phyloP scores from a whole-genome alignment of 2,888 invertebrate species.

The Synanthedon andrenaeformis region DNA sequence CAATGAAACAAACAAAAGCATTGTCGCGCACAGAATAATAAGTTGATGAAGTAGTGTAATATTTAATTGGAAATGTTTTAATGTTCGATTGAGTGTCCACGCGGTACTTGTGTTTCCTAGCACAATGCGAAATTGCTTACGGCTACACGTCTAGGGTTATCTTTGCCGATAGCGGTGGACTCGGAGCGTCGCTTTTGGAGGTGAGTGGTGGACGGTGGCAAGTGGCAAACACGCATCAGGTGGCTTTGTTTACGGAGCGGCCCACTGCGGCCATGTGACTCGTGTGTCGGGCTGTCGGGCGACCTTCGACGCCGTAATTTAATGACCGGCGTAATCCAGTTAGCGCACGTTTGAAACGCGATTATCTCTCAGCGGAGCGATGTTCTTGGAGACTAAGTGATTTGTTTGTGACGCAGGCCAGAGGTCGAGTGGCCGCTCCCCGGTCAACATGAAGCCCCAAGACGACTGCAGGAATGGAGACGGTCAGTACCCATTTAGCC shows the following conservation, averaged over 20 bases:
- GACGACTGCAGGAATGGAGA: conserved; percentile 46
- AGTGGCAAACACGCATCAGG: conserved; percentile 22
- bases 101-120: no score
- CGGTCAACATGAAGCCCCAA: conserved; percentile 35
- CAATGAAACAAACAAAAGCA: no score
- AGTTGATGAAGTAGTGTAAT: no score
- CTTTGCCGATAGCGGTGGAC: conserved; percentile 2
- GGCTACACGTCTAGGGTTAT: conserved; percentile 8
- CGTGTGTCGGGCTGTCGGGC: conserved; percentile 12
- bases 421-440: conserved; percentile 7
- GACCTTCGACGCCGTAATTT: conserved; percentile 8
- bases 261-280: conserved; percentile 28
- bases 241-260: conserved; percentile 33
- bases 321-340: conserved; percentile 23
- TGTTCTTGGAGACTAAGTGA: neutral
- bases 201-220: conserved; percentile 5
- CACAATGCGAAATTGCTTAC: no score
- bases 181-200: conserved; percentile 6
- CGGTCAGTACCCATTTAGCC: conserved; percentile 23
- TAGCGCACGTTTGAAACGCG: conserved; percentile 10
- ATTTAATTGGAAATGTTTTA: no score
- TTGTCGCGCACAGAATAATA: no score
- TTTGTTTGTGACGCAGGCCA: conserved; percentile 5
- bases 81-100: no score
- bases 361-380: conserved; percentile 2